Base-by-base conservation (phyloP, 2,113 vertebrate species). In the Sakesphorus luctuosus region DNA sequence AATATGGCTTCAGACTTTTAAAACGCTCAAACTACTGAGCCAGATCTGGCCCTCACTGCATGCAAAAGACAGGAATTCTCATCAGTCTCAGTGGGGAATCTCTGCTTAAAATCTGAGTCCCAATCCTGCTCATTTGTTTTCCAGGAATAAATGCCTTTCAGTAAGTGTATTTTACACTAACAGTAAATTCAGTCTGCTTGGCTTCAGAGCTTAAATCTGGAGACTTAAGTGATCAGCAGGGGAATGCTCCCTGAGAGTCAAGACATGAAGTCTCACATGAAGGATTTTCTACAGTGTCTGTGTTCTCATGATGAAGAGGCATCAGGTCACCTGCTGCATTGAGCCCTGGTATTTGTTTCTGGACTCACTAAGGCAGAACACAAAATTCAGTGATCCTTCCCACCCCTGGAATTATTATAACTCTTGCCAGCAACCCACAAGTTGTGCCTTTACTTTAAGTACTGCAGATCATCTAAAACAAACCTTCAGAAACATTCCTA, bases 261-360 rank as follows among this genome's bases (percentile, higher is more conserved):
- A 72, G 61, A 59, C 43, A 35, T 72, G 35, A 69, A 85, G 33
- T 66, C 35, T 77, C 68, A 71, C 63, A 38, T 82, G 71, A 43
- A 83, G n/a, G 63, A 55, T 85, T 87, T 91, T 67, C 59, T 76
- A 43, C 19, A 73, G 36, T 3, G 6, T 47, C 29, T 66, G 19
- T 62, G 56, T 65, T 90, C 58, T 91, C 29, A 10, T 62, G 82
- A n/a, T 47, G 35, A 76, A 91, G 78, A 63, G n/a, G 47, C 62
- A 89, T 68, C 76, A 33, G 85, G 61, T 95, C 90, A 92, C 56
- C 72, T 61, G 79, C 82, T 92, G 67, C 40, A 55, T 67, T 90
- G 86, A 90, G 13, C 43, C 52, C 43, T 36, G 36, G 15, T 25
- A 53, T 85, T 77, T 90, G 36, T 82, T 88, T 83, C 75, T 63